A percentile compares a stretch with the other conserved stretches of the same genome.
Evolutionary conservation across 2,888 invertebrate genomes (phyloP).

Genomic region (Pimpla rufipes): DNA sequence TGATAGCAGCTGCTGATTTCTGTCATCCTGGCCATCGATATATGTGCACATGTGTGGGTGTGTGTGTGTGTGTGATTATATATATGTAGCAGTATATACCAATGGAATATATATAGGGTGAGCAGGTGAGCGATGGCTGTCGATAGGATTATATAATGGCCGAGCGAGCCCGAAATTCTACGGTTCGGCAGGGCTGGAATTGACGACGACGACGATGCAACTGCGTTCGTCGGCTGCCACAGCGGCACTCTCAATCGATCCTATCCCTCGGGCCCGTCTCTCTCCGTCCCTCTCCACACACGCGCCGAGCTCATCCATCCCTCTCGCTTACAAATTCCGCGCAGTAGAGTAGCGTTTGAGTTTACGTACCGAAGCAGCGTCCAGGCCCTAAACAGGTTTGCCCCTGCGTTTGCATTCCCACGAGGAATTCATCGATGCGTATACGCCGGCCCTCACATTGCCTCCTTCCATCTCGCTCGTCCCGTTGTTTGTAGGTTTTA

Average conservation of each 20-base stretch:
- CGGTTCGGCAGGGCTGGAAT: conserved; percentile 40
- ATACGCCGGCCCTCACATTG: background rate
- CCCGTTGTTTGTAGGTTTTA: conserved; percentile 54
- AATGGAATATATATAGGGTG: conserved; percentile 30
- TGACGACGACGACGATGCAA: conserved; percentile 59
- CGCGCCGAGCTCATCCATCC: background rate
- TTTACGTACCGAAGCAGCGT: conserved; percentile 36
- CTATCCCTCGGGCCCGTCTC: conserved; percentile 14
- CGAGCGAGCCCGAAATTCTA: conserved; percentile 50
- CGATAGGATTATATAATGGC: conserved; percentile 64
- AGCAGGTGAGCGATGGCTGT: conserved; percentile 54
- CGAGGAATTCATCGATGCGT: conserved; percentile 51
- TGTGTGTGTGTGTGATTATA: background rate
- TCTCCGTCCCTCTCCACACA: conserved; percentile 23
- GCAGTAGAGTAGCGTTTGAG: conserved; percentile 41
- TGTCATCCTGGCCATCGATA: conserved; percentile 10
- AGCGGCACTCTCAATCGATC: conserved; percentile 46
- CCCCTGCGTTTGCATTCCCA: conserved; percentile 26
- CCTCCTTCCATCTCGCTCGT: background rate
- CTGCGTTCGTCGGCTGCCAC: conserved; percentile 47
- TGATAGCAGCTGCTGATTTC: conserved; percentile 44
- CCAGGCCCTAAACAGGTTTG: conserved; percentile 37
- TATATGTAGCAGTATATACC: conserved; percentile 1
- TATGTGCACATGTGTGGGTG: background rate
- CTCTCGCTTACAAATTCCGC: conserved; percentile 47